Conservation (phyloP, 2,113 vertebrate species). For the Struthio camelus region DNA sequence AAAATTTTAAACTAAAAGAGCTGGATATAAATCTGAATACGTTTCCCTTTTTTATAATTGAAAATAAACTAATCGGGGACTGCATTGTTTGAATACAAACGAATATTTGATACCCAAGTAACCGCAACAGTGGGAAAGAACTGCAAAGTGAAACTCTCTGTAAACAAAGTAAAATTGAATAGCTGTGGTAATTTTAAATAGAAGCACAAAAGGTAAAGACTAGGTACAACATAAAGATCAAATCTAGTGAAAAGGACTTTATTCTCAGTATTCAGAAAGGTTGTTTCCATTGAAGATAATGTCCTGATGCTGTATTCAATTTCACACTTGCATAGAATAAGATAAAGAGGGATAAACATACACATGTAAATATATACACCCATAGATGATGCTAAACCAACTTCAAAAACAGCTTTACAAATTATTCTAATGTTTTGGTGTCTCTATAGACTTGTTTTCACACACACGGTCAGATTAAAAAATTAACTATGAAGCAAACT, state of each 20-base stretch:
- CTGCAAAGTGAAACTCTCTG: not conserved
- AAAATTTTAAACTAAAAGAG: not conserved
- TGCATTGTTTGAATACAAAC: not conserved
- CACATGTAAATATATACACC: no score
- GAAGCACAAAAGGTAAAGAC: not conserved
- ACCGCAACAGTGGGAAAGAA: not conserved
- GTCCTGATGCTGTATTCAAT: not conserved
- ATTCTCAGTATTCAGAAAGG: not conserved
- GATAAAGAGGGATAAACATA: not conserved
- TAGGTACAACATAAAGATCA: not conserved
- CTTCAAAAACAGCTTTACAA: not conserved
- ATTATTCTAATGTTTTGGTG: not conserved
- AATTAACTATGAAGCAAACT: not conserved
- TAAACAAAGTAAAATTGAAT: constrained; percentile 5
- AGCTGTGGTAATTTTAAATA: not conserved
- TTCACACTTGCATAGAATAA: not conserved
- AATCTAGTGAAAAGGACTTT: not conserved
- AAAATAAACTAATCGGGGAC: not conserved
- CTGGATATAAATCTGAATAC: not conserved
- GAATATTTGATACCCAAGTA: not conserved
- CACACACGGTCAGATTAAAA: not conserved
- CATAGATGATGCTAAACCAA: not conserved
- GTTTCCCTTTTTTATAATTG: not conserved
- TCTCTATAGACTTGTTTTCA: not conserved
- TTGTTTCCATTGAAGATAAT: not conserved